Percentiles rank a stretch among this genome's conserved stretches.
These are phyloP conservation scores for Dendrolimus kikuchii DNA, from an alignment of 1,140 invertebrate species.

Conservation along the genomic window DNA sequence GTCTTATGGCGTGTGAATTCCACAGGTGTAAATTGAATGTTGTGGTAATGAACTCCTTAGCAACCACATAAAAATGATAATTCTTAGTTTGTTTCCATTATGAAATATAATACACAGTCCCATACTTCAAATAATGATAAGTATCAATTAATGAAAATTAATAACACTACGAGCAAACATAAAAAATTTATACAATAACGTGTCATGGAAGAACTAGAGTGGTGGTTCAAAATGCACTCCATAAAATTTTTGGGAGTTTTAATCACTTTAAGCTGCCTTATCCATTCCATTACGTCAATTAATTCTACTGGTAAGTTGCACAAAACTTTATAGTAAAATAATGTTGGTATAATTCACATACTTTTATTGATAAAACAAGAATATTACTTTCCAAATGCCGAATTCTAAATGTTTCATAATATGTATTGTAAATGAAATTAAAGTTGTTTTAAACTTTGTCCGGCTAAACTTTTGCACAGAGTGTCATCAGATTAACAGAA, in stretches of 20 bases:
- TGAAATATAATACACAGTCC: not conserved
- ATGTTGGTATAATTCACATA: no score
- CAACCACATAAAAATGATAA: constrained; percentile 31
- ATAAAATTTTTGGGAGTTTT: constrained; percentile 30
- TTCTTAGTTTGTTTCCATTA: not conserved
- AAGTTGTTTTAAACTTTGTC: no score
- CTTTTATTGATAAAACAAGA: no score
- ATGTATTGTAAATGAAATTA: no score
- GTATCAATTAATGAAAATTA: not conserved
- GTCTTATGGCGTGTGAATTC: constrained; percentile 44
- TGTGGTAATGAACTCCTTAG: constrained; percentile 53
- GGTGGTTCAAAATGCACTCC: constrained; percentile 48
- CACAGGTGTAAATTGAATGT: constrained; percentile 57
- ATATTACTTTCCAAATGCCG: no score
- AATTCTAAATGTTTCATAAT: no score
- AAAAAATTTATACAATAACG: constrained; percentile 13
- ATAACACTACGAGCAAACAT: not conserved
- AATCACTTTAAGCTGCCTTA: constrained; percentile 27
- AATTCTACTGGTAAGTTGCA: constrained; percentile 14
- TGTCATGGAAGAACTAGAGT: constrained; percentile 63
- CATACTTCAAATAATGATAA: not conserved
- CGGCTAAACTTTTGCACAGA: no score
- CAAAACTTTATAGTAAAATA: no score
- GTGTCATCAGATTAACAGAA: no score
- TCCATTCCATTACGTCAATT: constrained; percentile 26